Conservation (phyloP, 2,888 invertebrate genomes). For the Anarsia innoxiella region DNA sequence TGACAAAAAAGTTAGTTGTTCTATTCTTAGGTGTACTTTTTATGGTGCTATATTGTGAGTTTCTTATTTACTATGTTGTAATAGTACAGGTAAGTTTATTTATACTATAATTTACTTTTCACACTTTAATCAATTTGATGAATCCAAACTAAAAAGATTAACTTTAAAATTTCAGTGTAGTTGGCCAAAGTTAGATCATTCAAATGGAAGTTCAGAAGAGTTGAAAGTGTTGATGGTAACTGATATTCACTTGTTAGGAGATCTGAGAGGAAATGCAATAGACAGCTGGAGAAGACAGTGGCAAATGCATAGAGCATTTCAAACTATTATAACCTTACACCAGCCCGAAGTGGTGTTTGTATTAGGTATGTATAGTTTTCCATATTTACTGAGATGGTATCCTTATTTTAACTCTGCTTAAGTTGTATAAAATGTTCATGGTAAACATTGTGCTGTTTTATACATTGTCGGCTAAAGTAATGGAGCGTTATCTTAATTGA, state of each 20-base stretch:
- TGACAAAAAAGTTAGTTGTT: slow-evolving; percentile 38
- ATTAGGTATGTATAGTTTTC: slow-evolving; percentile 81
- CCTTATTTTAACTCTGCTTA: too few relatives aligned
- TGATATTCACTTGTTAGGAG: slow-evolving; percentile 94
- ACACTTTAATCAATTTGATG: slow-evolving; percentile 1
- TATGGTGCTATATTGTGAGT: slow-evolving; percentile 50
- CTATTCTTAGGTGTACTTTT: slow-evolving; percentile 38
- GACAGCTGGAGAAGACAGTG: slow-evolving; percentile 96
- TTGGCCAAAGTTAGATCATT: slow-evolving; percentile 81
- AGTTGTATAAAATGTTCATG: too few relatives aligned
- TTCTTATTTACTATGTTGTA: slow-evolving; percentile 51
- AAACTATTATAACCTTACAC: slow-evolving; percentile 85
- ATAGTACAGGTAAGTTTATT: slow-evolving; percentile 41
- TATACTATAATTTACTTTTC: slow-evolving; percentile 5
- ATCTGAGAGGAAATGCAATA: slow-evolving; percentile 92
- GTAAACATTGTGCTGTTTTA: too few relatives aligned
- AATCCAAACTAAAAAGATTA: background rate
- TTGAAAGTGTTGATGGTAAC: slow-evolving; percentile 87
- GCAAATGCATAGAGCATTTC: slow-evolving; percentile 97
- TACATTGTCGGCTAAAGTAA: too few relatives aligned
- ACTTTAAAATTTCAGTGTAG: slow-evolving; percentile 78
- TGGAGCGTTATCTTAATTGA: too few relatives aligned
- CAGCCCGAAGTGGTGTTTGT: slow-evolving; percentile 93
- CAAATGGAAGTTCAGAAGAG: slow-evolving; percentile 51
- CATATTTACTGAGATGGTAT: too few relatives aligned